Percentiles rank a stretch among this genome's conserved stretches.
Evolutionary conservation across 2,113 vertebrate genomes (phyloP).

Genomic region (Catharus minimus): DNA sequence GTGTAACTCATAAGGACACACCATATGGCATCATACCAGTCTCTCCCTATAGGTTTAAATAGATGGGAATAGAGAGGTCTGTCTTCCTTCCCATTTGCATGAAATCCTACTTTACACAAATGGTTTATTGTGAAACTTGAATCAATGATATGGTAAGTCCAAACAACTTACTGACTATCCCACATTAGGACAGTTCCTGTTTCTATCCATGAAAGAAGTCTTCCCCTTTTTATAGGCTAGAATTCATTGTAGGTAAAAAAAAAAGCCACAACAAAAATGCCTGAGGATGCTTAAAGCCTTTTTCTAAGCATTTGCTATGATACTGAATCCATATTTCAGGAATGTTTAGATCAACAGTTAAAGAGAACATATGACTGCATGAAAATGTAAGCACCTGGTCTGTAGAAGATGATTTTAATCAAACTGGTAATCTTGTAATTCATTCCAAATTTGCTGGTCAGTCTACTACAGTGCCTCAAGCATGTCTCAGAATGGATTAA

Average conservation of each 20-base stretch:
- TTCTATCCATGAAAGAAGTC: neutral
- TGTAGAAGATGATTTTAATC: neutral
- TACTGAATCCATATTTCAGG: neutral
- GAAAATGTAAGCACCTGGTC: neutral
- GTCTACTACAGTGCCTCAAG: neutral
- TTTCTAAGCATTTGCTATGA: neutral
- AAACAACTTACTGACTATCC: neutral
- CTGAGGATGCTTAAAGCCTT: neutral
- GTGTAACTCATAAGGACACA: fast-evolving
- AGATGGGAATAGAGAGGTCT: neutral
- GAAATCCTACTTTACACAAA: neutral
- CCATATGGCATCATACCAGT: neutral
- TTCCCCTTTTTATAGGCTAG: neutral
- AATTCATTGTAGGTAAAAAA: neutral
- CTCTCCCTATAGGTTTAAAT: neutral
- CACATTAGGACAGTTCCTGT: neutral
- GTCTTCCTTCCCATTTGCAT: neutral
- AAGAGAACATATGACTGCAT: neutral
- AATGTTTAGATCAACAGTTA: neutral
- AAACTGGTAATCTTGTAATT: neutral
- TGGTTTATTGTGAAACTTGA: too few relatives aligned
- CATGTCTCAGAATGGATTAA: neutral
- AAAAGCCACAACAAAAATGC: neutral
- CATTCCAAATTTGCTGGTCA: neutral
- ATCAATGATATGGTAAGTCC: neutral